Evolutionary conservation across 2,113 vertebrate species (phyloP).

Genomic region (Aspidoscelis tigris): DNA sequence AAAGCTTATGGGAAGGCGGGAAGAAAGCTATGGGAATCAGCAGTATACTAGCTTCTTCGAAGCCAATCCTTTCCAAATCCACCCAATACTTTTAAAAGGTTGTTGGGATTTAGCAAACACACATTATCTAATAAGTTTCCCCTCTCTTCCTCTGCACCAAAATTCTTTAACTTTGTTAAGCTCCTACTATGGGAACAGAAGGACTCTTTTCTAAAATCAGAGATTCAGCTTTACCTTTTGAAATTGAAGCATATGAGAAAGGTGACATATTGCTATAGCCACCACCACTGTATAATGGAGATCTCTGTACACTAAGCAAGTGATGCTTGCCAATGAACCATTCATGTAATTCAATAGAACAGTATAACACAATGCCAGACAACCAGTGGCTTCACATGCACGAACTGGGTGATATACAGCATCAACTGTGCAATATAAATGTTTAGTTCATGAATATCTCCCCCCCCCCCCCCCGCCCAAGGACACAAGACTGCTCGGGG

Average conservation of each 20-base stretch:
- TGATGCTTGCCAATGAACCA: rapidly evolving
- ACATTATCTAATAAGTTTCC: slow-evolving; percentile 25
- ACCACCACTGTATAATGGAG: background rate
- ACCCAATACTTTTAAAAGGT: slow-evolving; percentile 58
- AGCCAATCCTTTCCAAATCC: slow-evolving; percentile 58
- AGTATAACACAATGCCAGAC: background rate
- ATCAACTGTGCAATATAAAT: background rate
- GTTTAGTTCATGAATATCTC: background rate
- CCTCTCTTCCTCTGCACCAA: background rate
- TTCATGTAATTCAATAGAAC: background rate
- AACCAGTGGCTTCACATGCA: background rate
- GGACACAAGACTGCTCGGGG: too few species aligned
- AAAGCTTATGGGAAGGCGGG: slow-evolving; percentile 45
- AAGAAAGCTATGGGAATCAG: slow-evolving; percentile 52
- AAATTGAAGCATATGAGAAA: background rate
- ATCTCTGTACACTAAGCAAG: background rate
- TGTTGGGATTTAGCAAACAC: slow-evolving; percentile 53
- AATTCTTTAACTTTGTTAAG: slow-evolving; percentile 21
- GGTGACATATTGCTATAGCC: background rate
- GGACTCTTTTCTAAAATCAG: background rate
- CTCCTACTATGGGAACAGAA: slow-evolving; percentile 1
- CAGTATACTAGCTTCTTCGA: slow-evolving; percentile 36
- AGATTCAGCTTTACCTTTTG: background rate
- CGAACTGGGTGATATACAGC: background rate
- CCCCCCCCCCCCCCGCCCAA: too few species aligned